A percentile compares a stretch with the other conserved stretches of the same genome.
Conservation (phyloP, 2,113 vertebrate species). For the Corythoichthys intestinalis region DNA sequence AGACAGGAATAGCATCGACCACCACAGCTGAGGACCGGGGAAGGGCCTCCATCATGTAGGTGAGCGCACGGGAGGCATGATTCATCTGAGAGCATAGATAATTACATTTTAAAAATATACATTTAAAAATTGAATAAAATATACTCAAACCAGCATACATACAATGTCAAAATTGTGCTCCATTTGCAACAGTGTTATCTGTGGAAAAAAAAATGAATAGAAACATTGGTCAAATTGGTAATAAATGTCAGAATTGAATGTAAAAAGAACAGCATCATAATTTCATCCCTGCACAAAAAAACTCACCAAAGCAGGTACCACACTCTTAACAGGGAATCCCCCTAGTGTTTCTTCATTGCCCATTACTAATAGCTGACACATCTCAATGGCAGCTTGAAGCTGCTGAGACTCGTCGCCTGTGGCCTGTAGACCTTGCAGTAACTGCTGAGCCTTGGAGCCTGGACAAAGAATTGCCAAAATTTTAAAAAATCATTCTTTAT, state of each 20-base stretch:
- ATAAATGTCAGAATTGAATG: background rate
- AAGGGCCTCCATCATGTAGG: slow-evolving; percentile 99
- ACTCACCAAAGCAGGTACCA: slow-evolving; percentile 95
- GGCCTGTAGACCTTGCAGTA: slow-evolving; percentile 95
- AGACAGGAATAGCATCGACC: slow-evolving; percentile 97
- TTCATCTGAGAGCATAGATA: slow-evolving; percentile 81
- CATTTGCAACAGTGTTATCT: slow-evolving; percentile 99
- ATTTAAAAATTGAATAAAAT: background rate
- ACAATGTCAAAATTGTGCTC: slow-evolving; percentile 99
- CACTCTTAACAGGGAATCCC: slow-evolving; percentile 97
- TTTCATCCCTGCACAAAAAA: background rate
- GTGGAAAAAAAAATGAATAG: slow-evolving; percentile 16
- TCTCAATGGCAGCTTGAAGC: slow-evolving; percentile 96
- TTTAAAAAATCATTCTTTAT: background rate
- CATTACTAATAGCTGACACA: slow-evolving; percentile 98
- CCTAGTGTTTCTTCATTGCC: slow-evolving; percentile 98
- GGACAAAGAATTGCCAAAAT: background rate
- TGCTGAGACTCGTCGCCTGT: slow-evolving; percentile 96
- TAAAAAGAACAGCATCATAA: background rate
- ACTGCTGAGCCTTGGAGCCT: slow-evolving; percentile 98
- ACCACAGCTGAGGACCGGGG: slow-evolving; percentile 97
- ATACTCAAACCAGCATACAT: slow-evolving; percentile 67
- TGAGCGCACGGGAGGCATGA: slow-evolving; percentile 96
- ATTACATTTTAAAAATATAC: background rate
- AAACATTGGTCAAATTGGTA: background rate